Conservation (phyloP, 2,113 vertebrate genomes). For the Tricholaema leucomelas region DNA sequence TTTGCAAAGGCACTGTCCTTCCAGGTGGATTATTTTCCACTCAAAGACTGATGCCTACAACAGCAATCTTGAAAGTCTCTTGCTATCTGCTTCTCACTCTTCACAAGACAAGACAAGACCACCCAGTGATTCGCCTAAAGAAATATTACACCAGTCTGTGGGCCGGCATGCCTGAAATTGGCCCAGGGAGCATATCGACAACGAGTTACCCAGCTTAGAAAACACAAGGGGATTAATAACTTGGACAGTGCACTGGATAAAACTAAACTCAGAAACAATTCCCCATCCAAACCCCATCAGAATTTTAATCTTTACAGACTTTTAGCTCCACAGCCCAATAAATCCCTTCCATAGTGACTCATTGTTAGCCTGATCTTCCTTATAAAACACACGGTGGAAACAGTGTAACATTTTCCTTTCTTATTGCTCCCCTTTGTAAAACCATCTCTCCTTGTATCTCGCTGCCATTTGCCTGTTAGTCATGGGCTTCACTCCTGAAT, state of each 20-base stretch:
- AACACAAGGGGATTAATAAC: conserved; percentile 46
- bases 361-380: conserved; percentile 40
- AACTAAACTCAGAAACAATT: conserved; percentile 25
- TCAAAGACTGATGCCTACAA: conserved; percentile 65
- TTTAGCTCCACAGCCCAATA: conserved; percentile 19
- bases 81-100: conserved; percentile 72
- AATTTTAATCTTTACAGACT: conserved; percentile 60
- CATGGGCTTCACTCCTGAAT: conserved; percentile 54
- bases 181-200: conserved; percentile 29
- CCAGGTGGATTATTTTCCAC: conserved; percentile 73
- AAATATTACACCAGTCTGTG: conserved; percentile 65
- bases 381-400: conserved; percentile 39
- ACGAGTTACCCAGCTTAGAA: conserved; percentile 33
- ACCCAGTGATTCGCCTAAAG: conserved; percentile 73
- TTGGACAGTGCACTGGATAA: conserved; percentile 11
- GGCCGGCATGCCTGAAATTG: conserved; percentile 41
- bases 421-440: conserved; percentile 62
- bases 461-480: conserved; percentile 65
- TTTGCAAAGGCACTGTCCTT: conserved; percentile 13
- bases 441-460: conserved; percentile 54
- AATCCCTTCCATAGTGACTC: conserved; percentile 35
- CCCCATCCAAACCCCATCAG: not conserved
- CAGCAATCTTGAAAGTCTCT: conserved; percentile 69
- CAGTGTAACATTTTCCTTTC: conserved; percentile 34
- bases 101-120: conserved; percentile 75